These are phyloP conservation scores for Dissostichus mawsoni DNA, from an alignment of 2,113 vertebrate species.

Conservation along the genomic window DNA sequence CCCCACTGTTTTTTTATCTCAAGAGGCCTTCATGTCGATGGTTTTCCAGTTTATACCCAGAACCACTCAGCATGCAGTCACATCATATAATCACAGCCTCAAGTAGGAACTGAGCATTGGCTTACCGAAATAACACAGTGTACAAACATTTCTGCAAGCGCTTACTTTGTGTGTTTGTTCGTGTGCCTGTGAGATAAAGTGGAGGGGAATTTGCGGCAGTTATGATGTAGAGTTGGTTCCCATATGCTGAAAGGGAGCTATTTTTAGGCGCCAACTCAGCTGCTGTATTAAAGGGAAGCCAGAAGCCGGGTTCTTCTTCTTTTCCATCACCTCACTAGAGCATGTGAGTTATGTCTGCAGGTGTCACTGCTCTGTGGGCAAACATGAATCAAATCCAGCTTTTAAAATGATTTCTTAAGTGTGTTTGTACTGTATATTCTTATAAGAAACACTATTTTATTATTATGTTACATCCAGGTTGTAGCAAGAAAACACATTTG, in stretches of 20 bases:
- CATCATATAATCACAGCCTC: constrained; percentile 42
- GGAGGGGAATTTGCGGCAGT: constrained; percentile 34
- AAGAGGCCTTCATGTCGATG: background rate
- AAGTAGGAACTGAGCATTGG: constrained; percentile 9
- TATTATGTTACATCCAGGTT: background rate
- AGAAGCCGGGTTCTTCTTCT: constrained; percentile 51
- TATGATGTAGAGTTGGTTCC: constrained; percentile 41
- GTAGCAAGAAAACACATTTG: background rate
- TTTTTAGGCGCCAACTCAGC: constrained; percentile 41
- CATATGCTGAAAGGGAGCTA: constrained; percentile 23
- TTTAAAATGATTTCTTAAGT: background rate
- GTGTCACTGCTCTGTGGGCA: background rate
- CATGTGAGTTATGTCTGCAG: background rate
- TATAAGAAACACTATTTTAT: background rate
- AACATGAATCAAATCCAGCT: background rate
- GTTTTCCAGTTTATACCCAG: constrained; percentile 9
- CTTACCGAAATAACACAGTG: constrained; percentile 31
- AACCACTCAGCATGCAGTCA: background rate
- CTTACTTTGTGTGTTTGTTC: background rate
- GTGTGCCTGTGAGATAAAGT: background rate
- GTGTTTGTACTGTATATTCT: background rate
- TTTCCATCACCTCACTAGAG: constrained; percentile 37
- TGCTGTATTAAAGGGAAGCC: constrained; percentile 59
- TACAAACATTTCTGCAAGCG: constrained; percentile 11
- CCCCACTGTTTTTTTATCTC: background rate